These are phyloP conservation scores for Phania funesta DNA, from an alignment of 2,888 invertebrate genomes.

Conservation along the genomic window DNA sequence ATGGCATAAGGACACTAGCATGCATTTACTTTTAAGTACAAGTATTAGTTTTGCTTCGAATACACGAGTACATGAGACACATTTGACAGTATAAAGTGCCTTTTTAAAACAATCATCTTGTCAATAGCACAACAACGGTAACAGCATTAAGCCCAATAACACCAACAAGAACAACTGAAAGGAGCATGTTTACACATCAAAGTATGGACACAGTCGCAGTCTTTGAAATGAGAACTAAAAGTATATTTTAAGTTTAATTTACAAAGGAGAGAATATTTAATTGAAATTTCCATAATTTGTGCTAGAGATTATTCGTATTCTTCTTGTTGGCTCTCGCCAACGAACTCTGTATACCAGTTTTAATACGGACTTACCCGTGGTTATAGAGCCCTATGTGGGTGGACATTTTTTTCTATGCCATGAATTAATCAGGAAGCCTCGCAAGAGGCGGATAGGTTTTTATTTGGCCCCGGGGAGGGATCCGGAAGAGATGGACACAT, in stretches of 20 bases:
- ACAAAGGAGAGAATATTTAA: too few species aligned
- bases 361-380: too few species aligned
- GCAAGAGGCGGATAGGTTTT: too few species aligned
- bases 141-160: constrained; percentile 5
- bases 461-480: too few species aligned
- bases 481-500: too few species aligned
- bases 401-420: too few species aligned
- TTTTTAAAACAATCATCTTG: constrained; percentile 61
- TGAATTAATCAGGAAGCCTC: too few species aligned
- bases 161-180: constrained; percentile 33
- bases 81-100: constrained; percentile 63
- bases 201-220: neutral
- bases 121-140: constrained; percentile 34
- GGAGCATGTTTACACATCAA: neutral
- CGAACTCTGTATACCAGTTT: too few species aligned
- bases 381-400: too few species aligned
- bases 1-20: neutral
- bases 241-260: neutral
- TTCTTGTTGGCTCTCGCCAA: too few species aligned
- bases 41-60: neutral
- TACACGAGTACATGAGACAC: constrained; percentile 44
- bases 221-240: neutral
- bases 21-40: neutral
- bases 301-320: too few species aligned
- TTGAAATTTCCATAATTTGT: too few species aligned